phyloP scores from a whole-genome alignment of 2,888 invertebrate genomes.

The Erannis defoliaria region DNA sequence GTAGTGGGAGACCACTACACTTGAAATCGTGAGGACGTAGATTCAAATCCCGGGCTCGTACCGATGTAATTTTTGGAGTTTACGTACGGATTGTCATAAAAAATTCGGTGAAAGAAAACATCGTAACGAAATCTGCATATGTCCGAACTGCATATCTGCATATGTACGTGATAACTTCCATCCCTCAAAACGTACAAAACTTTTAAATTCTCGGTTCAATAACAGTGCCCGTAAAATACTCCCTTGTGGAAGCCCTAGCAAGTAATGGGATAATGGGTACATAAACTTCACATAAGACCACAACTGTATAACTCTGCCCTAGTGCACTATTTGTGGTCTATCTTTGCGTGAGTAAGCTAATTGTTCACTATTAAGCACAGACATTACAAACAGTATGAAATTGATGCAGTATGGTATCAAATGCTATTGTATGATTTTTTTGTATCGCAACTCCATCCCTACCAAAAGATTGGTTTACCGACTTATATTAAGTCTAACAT shows the following conservation, averaged over 20 bases:
- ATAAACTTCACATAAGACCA: constrained; percentile 44
- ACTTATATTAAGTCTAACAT: no score
- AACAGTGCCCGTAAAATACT: constrained; percentile 47
- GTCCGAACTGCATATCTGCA: no score
- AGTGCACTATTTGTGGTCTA: constrained; percentile 44
- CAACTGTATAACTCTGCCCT: constrained; percentile 46
- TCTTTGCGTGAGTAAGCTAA: constrained; percentile 45
- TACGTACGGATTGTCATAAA: no score
- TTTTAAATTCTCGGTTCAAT: constrained; percentile 49
- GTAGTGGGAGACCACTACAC: no score
- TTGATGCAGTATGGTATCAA: neutral
- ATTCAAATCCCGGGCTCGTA: no score
- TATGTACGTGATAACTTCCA: no score
- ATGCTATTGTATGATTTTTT: neutral
- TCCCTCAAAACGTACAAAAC: neutral
- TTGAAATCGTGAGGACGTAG: no score
- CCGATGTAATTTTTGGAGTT: no score
- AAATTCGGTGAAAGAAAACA: no score
- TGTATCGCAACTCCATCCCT: no score
- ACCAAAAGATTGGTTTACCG: no score
- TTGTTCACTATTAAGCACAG: constrained; percentile 9
- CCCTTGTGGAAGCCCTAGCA: constrained; percentile 48
- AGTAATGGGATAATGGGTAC: constrained; percentile 40
- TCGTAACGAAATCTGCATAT: no score
- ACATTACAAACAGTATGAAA: neutral